A percentile compares a stretch with the other conserved stretches of the same genome.
These are phyloP conservation scores for Lamprologus ornatipinnis DNA, from an alignment of 2,113 vertebrate species.

Conservation along the genomic window DNA sequence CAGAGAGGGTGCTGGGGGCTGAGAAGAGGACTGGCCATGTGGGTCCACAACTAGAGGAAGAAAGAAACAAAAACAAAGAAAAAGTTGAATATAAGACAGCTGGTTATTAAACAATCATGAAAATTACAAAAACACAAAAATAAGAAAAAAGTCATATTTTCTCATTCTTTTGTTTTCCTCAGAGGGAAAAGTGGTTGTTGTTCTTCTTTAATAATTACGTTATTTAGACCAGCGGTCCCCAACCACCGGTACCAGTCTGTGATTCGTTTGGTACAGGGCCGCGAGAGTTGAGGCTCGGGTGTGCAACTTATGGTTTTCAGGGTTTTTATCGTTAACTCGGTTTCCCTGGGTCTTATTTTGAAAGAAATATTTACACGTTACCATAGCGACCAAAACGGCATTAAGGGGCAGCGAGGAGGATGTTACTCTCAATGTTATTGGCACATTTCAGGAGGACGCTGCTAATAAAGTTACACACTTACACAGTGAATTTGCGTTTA, in stretches of 20 bases:
- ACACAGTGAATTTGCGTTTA: neutral
- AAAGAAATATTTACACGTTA: neutral
- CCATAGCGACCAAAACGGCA: neutral
- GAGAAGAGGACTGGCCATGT: slow-evolving; percentile 59
- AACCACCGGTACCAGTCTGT: neutral
- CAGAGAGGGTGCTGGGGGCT: neutral
- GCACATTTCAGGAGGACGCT: neutral
- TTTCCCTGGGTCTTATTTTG: neutral
- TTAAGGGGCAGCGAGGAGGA: neutral
- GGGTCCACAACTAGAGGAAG: slow-evolving; percentile 71
- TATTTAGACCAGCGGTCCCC: neutral
- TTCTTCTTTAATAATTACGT: accelerated
- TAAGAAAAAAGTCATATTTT: neutral
- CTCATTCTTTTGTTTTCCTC: neutral
- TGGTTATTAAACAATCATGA: neutral
- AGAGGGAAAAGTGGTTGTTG: no score
- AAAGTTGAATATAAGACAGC: neutral
- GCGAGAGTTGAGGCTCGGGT: neutral
- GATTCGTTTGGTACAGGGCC: neutral
- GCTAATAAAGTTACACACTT: neutral
- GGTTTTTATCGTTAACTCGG: neutral
- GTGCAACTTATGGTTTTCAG: neutral
- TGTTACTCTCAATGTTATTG: neutral
- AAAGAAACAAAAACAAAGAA: neutral
- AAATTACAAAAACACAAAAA: neutral